phyloP scores from a whole-genome alignment of 2,113 vertebrate genomes.

The Corydoras maculifer region DNA sequence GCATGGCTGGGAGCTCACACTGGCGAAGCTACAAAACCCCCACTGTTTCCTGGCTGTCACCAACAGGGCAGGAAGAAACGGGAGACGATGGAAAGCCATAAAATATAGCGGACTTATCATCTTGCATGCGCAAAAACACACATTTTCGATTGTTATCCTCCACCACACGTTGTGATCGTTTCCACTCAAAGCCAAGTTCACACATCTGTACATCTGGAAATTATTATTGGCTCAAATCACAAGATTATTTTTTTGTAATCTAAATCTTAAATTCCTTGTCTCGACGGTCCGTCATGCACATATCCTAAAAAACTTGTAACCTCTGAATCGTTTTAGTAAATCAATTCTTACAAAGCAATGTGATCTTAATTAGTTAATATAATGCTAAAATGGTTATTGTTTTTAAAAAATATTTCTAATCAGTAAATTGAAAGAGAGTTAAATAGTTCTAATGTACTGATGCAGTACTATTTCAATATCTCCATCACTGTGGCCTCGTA shows the following conservation, averaged over 20 bases:
- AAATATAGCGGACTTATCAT: slow-evolving; percentile 29
- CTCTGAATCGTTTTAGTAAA: not conserved
- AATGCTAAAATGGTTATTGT: too few species aligned
- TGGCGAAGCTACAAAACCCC: slow-evolving; percentile 42
- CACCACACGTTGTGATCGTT: slow-evolving; percentile 12
- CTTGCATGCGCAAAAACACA: not conserved
- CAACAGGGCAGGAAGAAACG: slow-evolving; percentile 34
- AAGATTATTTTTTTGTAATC: too few species aligned
- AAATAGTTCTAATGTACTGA: too few species aligned
- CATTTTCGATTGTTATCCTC: slow-evolving; percentile 10
- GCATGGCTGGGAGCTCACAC: slow-evolving; percentile 34
- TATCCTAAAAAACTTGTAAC: not conserved
- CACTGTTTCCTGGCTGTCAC: slow-evolving; percentile 44
- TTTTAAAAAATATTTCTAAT: too few species aligned
- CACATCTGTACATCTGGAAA: not conserved
- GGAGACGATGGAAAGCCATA: slow-evolving; percentile 10
- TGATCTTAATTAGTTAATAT: too few species aligned
- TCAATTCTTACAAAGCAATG: too few species aligned
- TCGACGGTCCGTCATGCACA: too few species aligned
- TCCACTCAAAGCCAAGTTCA: not conserved
- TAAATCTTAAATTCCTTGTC: too few species aligned
- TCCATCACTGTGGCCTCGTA: too few species aligned
- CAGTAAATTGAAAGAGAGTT: too few species aligned
- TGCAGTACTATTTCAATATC: too few species aligned
- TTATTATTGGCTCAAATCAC: not conserved